phyloP scores from a whole-genome alignment of 2,888 invertebrate species.

The Polylopha cassiicola region DNA sequence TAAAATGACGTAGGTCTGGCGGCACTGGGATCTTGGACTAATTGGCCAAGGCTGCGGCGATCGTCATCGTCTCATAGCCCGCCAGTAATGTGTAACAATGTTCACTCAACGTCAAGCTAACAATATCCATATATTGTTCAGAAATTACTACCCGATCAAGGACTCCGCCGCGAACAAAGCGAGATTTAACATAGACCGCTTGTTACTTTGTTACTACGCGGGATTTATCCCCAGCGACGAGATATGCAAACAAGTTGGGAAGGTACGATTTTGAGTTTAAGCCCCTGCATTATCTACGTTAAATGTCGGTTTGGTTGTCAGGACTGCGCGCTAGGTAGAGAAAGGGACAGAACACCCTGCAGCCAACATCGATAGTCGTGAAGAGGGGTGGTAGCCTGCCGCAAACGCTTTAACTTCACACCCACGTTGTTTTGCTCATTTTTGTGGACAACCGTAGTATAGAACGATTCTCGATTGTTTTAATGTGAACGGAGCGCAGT shows the following conservation, averaged over 20 bases:
- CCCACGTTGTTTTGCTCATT: conserved; percentile 15
- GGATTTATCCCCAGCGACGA: conserved; percentile 24
- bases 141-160: conserved; percentile 8
- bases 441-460: conserved; percentile 7
- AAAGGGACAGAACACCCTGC: conserved; percentile 32
- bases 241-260: conserved; percentile 29
- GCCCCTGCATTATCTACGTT: conserved; percentile 27
- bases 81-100: conserved; percentile 63
- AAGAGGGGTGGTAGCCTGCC: conserved; percentile 15
- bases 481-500: too few species aligned
- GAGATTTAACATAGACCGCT: not conserved
- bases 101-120: conserved; percentile 55
- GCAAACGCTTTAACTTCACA: conserved; percentile 15
- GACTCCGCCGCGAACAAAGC: conserved; percentile 5
- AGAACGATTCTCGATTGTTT: too few species aligned
- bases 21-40: too few species aligned
- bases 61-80: conserved; percentile 57
- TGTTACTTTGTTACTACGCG: conserved; percentile 11
- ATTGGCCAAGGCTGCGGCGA: conserved; percentile 59
- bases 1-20: too few species aligned
- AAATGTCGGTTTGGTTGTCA: conserved; percentile 21
- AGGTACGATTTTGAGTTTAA: conserved; percentile 28
- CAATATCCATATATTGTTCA: conserved; percentile 30
- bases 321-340: conserved; percentile 28
- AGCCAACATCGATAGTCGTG: conserved; percentile 29